These are phyloP conservation scores for Morelia viridis DNA, from an alignment of 2,797 vertebrate genomes.

Conservation along the genomic window DNA sequence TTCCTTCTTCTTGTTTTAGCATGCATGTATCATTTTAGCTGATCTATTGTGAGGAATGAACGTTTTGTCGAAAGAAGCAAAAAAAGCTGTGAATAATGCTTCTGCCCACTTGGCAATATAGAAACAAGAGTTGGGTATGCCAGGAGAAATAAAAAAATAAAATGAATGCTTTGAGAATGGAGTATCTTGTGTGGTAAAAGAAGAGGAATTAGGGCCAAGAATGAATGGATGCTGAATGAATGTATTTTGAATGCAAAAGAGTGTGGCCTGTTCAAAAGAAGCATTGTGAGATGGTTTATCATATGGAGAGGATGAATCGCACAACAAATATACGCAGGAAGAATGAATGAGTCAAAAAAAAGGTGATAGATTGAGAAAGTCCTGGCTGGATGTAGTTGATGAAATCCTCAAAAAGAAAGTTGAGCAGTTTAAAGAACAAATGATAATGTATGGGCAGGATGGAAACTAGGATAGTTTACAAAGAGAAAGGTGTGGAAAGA, in stretches of 20 bases:
- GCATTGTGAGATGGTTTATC: not conserved
- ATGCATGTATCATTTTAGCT: not conserved
- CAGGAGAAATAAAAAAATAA: not conserved
- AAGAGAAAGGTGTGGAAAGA: too few species aligned
- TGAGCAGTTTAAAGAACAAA: not conserved
- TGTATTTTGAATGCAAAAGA: not conserved
- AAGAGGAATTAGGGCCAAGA: not conserved
- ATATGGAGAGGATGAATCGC: not conserved
- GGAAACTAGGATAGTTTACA: too few species aligned
- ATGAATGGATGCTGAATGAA: not conserved
- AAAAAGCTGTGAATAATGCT: not conserved
- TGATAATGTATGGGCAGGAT: not conserved
- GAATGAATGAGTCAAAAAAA: not conserved
- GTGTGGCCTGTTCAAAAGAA: not conserved
- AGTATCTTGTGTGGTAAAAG: not conserved
- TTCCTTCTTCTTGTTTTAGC: not conserved
- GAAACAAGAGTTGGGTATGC: not conserved
- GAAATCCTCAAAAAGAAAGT: not conserved
- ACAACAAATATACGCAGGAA: not conserved
- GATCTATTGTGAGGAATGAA: not conserved
- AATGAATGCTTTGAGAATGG: not conserved
- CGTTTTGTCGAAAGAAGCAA: not conserved
- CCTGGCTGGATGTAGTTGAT: too few species aligned
- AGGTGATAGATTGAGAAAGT: not conserved
- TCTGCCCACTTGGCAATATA: not conserved